Base-by-base conservation (phyloP, 2,797 vertebrate species). In the Sylvia borin region DNA sequence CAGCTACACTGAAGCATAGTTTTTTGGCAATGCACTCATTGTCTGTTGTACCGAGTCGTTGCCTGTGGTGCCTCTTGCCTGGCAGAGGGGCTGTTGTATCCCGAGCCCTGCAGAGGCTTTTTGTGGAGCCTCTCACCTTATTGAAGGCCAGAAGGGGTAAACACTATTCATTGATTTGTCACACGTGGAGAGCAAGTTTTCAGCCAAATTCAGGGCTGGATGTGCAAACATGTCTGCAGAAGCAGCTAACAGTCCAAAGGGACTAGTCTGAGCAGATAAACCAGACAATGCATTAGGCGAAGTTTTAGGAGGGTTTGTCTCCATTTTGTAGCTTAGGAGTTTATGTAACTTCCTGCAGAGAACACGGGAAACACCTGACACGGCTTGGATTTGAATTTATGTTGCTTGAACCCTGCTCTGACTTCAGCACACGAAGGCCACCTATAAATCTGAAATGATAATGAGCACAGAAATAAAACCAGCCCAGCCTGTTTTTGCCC, bases 331-430 rank as follows among this genome's bases (percentile, higher is more conserved):
- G 47, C 40, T 88, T 48, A 21, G 16, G 9, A 61, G 32, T 62
- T 72, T 68, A 24, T 53, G 27, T 25, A 43, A 54, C 14, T 54
- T 67, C 58, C 58, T 72, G n/a, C 58, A 86, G 83, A 78, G 55
- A 78, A 27, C 48, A 66, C 0, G 0, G 51, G 36, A 76, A 85
- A 27, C 2, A 1, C 58, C 81, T 53, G 51, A 26, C 36, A 32
- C 29, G 20, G 10, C n/a, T 75, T 42, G 24, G 26, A 55, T 58
- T 70, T 55, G 40, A 91, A 64, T 79, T 86, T 48, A 45, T 55
- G 17, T 53, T 64, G 27, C 55, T 70, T 76, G 60, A 89, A 34
- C 21, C 29, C 21, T 27, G 16, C 51, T 61, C 40, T 68, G 72
- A 36, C 67, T 76, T 51, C 42, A 36, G 24, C 47, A 32, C 51